phyloP scores from a whole-genome alignment of 2,888 invertebrate species.

The Cyaniris semiargus region DNA sequence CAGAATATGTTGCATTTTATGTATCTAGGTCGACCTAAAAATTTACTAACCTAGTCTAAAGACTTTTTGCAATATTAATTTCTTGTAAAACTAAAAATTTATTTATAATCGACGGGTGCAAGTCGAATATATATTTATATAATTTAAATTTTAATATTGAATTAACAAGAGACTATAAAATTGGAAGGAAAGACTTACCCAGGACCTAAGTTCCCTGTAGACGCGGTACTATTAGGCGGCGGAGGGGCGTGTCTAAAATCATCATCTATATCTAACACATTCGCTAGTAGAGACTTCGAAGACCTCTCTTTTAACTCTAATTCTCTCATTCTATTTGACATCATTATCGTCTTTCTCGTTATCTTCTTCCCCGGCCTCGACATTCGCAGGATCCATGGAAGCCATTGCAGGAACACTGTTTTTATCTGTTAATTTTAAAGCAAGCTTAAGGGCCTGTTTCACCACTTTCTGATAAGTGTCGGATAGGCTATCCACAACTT shows the following conservation, averaged over 20 bases:
- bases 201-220: constrained; percentile 83
- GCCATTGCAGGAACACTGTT: constrained; percentile 97
- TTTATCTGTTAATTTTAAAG: constrained; percentile 85
- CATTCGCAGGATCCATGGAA: constrained; percentile 98
- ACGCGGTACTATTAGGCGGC: constrained; percentile 81
- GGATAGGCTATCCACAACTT: too few relatives aligned
- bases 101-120: too few relatives aligned
- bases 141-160: too few relatives aligned
- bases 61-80: too few relatives aligned
- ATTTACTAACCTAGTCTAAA: too few relatives aligned
- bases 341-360: constrained; percentile 92
- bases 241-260: constrained; percentile 91
- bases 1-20: too few relatives aligned
- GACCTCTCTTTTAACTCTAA: constrained; percentile 96
- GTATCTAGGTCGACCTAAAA: too few relatives aligned
- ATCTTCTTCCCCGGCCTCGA: constrained; percentile 97
- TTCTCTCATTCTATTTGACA: constrained; percentile 95
- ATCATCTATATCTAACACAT: constrained; percentile 97
- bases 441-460: background rate
- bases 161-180: too few relatives aligned
- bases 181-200: constrained; percentile 67
- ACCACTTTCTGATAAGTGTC: too few relatives aligned
- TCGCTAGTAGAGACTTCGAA: constrained; percentile 95
- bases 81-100: too few relatives aligned
- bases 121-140: too few relatives aligned